These are phyloP conservation scores for Synchiropus splendidus DNA, from an alignment of 2,113 vertebrate genomes.

Conservation along the genomic window DNA sequence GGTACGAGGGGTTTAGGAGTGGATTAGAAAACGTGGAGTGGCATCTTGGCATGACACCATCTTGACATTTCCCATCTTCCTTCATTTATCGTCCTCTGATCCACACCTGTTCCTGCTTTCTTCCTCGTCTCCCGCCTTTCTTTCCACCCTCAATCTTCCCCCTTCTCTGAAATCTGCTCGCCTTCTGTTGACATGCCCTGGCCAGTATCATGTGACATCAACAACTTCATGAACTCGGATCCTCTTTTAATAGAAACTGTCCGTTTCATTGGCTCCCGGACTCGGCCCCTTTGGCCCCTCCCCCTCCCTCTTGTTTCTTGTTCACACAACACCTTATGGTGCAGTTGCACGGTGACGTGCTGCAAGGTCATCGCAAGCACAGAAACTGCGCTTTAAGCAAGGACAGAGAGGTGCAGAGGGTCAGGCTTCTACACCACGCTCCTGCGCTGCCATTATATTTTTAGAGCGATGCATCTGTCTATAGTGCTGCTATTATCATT, in stretches of 20 bases:
- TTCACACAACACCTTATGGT: constrained; percentile 44
- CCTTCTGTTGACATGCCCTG: constrained; percentile 19
- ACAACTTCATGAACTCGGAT: constrained; percentile 26
- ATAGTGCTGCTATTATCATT: too few species aligned
- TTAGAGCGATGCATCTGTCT: too few species aligned
- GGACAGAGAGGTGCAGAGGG: constrained; percentile 29
- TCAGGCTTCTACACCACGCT: constrained; percentile 6
- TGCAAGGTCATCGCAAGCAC: constrained; percentile 45
- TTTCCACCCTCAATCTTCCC: constrained; percentile 5
- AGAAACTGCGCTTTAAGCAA: constrained; percentile 26
- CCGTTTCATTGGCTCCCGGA: constrained; percentile 21
- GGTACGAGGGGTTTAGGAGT: too few species aligned
- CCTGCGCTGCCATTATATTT: too few species aligned
- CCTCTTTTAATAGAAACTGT: constrained; percentile 49
- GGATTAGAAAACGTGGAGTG: too few species aligned
- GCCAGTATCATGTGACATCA: constrained; percentile 34
- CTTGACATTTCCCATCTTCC: too few species aligned
- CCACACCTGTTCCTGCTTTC: constrained; percentile 18
- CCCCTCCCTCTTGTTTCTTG: constrained; percentile 15
- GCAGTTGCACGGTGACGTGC: constrained; percentile 40
- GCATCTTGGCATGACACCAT: too few species aligned
- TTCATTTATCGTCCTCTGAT: constrained; percentile 7
- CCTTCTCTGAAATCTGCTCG: neutral
- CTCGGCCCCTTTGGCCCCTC: constrained; percentile 9
- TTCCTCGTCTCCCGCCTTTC: constrained; percentile 3